A percentile compares a stretch with the other conserved stretches of the same genome.
Evolutionary conservation across 1,140 invertebrate genomes (phyloP).

Genomic region (Polyergus mexicanus): DNA sequence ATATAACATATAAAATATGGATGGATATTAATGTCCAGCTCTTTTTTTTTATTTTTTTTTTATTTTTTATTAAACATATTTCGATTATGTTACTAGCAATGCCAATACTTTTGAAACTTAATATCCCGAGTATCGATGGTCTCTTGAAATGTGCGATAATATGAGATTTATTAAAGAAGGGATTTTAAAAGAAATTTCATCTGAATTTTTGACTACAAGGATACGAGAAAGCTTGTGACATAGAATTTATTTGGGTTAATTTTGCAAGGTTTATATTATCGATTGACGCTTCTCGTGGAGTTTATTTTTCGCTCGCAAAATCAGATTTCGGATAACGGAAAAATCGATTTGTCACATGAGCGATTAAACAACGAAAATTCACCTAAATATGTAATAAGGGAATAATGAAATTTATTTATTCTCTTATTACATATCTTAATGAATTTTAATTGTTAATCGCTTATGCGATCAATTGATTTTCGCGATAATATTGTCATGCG

Average conservation of each 20-base stretch:
- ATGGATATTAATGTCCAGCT: not conserved
- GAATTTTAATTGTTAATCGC: too few relatives aligned
- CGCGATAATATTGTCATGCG: not conserved
- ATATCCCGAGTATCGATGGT: not conserved
- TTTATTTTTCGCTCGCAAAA: conserved; percentile 42
- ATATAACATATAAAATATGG: not conserved
- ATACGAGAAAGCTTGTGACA: not conserved
- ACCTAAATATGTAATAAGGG: not conserved
- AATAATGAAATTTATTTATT: not conserved
- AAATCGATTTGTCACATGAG: conserved; percentile 33
- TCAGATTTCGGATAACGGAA: conserved; percentile 33
- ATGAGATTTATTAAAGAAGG: not conserved
- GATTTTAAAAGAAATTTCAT: not conserved
- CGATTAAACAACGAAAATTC: not conserved
- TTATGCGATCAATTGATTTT: too few relatives aligned
- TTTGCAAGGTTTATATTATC: conserved; percentile 1
- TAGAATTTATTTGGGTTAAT: conserved; percentile 31
- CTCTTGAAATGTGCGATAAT: not conserved
- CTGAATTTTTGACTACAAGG: not conserved
- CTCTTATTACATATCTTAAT: too few relatives aligned
- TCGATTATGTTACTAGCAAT: not conserved
- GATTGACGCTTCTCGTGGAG: not conserved
- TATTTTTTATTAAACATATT: not conserved
- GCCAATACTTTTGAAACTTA: not conserved
- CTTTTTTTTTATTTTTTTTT: too few relatives aligned